Percentiles rank a stretch among this genome's conserved stretches.
These are phyloP conservation scores for Sesamia inferens DNA, from an alignment of 2,888 invertebrate species.

Conservation along the genomic window DNA sequence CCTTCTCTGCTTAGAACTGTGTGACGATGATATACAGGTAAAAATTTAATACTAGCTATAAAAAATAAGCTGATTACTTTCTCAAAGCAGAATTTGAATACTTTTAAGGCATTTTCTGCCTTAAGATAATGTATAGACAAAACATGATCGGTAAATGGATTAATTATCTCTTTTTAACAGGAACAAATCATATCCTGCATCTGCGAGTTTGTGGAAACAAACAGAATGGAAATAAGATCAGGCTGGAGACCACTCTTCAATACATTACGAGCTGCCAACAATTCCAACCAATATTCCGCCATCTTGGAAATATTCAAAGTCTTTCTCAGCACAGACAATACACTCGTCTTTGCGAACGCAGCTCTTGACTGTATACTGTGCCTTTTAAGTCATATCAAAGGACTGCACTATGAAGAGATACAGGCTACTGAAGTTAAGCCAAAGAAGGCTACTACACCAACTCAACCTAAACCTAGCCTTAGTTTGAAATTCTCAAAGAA, in stretches of 20 bases:
- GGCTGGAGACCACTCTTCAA: conserved; percentile 99
- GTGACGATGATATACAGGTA: conserved; percentile 97
- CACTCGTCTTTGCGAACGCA: conserved; percentile 97
- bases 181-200: conserved; percentile 97
- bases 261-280: conserved; percentile 96
- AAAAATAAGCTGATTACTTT: not conserved
- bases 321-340: conserved; percentile 97
- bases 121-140: not conserved
- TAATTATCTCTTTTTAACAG: conserved; percentile 82
- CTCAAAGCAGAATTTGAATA: not conserved
- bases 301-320: conserved; percentile 98
- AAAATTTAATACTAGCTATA: not conserved
- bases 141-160: not conserved
- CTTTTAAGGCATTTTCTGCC: not conserved
- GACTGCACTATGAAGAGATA: conserved; percentile 91
- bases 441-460: conserved; percentile 77
- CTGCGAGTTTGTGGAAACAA: conserved; percentile 98
- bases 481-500: conserved; percentile 86
- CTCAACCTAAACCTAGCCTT: conserved; percentile 81
- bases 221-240: conserved; percentile 97
- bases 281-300: conserved; percentile 92
- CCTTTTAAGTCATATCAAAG: conserved; percentile 93
- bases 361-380: conserved; percentile 98
- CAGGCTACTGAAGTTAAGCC: conserved; percentile 85
- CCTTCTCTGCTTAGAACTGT: conserved; percentile 97